A percentile compares a stretch with the other conserved stretches of the same genome.
Evolutionary conservation across 2,113 vertebrate genomes (phyloP).

Genomic region (Oreamnos americanus): DNA sequence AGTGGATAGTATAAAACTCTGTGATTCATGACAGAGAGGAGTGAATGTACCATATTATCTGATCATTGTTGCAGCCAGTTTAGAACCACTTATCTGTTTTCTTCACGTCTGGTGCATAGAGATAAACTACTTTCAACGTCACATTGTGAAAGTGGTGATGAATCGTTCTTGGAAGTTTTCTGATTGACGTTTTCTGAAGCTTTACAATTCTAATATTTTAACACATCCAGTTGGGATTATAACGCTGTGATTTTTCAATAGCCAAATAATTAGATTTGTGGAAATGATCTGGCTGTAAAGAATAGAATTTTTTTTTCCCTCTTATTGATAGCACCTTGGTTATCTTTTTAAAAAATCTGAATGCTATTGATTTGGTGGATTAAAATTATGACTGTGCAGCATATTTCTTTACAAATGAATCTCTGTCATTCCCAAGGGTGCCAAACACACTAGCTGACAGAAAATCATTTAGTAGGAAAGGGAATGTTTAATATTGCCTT

Average conservation of each 20-base stretch:
- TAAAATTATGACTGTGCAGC: slow-evolving; percentile 81
- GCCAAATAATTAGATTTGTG: slow-evolving; percentile 62
- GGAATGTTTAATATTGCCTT: slow-evolving; percentile 79
- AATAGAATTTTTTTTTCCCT: slow-evolving; percentile 46
- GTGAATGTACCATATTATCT: slow-evolving; percentile 28
- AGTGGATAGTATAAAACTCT: slow-evolving; percentile 47
- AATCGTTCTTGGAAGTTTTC: slow-evolving; percentile 2
- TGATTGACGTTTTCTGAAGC: slow-evolving; percentile 27
- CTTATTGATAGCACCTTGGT: slow-evolving; percentile 68
- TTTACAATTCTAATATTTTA: not conserved
- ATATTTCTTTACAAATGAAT: slow-evolving; percentile 82
- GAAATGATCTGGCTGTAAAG: slow-evolving; percentile 59
- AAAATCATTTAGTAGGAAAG: slow-evolving; percentile 83
- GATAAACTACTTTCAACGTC: slow-evolving; percentile 55
- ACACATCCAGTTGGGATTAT: slow-evolving; percentile 3
- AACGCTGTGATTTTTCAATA: slow-evolving; percentile 29
- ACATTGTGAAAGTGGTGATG: not conserved
- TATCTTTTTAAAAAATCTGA: slow-evolving; percentile 77
- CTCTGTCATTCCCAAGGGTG: slow-evolving; percentile 72
- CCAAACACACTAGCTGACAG: slow-evolving; percentile 77
- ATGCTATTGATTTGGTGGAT: slow-evolving; percentile 81
- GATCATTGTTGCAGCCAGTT: slow-evolving; percentile 5
- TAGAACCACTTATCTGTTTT: slow-evolving; percentile 39
- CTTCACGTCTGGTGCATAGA: slow-evolving; percentile 46
- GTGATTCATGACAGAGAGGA: slow-evolving; percentile 51